phyloP scores from a whole-genome alignment of 2,113 vertebrate genomes.

The Plotosus lineatus region DNA sequence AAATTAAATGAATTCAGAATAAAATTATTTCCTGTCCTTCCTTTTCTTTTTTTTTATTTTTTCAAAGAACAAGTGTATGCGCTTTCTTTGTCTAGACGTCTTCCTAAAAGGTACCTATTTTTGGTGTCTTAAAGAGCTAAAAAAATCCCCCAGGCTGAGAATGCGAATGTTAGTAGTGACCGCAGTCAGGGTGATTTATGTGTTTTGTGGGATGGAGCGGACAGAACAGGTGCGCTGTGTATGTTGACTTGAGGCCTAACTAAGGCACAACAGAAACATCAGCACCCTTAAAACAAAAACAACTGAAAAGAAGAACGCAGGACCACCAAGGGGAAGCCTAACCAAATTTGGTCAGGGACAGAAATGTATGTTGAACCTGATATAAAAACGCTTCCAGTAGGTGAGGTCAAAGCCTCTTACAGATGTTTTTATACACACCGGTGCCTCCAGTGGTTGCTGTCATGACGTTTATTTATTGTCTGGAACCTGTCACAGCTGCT shows the following conservation, averaged over 20 bases:
- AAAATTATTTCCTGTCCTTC: background rate
- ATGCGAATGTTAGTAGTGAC: constrained; percentile 56
- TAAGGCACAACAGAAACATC: constrained; percentile 62
- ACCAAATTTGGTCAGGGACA: constrained; percentile 48
- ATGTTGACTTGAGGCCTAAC: constrained; percentile 60
- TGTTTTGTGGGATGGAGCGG: constrained; percentile 52
- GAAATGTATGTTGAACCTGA: constrained; percentile 46
- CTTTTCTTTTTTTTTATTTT: background rate
- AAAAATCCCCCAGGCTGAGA: constrained; percentile 40
- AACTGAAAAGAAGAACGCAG: constrained; percentile 36
- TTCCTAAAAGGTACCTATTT: constrained; percentile 8
- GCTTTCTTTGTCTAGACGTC: constrained; percentile 7
- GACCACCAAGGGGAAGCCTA: constrained; percentile 36
- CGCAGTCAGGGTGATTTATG: constrained; percentile 59
- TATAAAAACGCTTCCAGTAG: constrained; percentile 42
- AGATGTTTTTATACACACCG: constrained; percentile 43
- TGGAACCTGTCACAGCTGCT: constrained; percentile 29
- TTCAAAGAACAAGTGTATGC: background rate
- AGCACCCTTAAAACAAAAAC: constrained; percentile 63
- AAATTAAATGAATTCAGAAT: background rate
- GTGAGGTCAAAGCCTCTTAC: constrained; percentile 35
- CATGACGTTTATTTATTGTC: constrained; percentile 46
- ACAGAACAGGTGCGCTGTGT: constrained; percentile 66
- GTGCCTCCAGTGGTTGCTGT: constrained; percentile 26
- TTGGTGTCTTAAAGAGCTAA: constrained; percentile 42